Evolutionary conservation across 2,797 vertebrate species (phyloP), one percentile per base, ranked within the genome.

Genomic region (Bovichtus variegatus): DNA sequence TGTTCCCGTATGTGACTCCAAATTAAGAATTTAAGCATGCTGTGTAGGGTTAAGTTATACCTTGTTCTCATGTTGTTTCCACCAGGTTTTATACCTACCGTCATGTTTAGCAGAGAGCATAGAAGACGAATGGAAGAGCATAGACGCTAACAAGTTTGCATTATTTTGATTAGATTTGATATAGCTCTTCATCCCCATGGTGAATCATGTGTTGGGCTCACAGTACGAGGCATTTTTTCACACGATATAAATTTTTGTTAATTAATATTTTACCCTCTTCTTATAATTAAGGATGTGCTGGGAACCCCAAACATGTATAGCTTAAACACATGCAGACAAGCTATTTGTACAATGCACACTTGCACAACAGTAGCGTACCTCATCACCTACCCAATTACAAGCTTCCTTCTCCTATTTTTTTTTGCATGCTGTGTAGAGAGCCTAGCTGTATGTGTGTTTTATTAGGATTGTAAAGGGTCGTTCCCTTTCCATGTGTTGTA

Each of bases 381-480:
- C 57, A 27, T 81, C 75, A 80, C 74, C 79, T 73, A 49, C 67
- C 70, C 57, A 82, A 62, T 89, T 86, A 88, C 78, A 65, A 71
- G 49, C 69, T 59, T 62, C 65, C 77, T 61, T 80, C 81, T 74
- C 18, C 43, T 74, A 57, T n/a, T n/a, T 81, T 75, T 83, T 80
- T n/a, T 67, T 12, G 12, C 85, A 68, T 36, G 69, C 78, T 86
- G 76, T 44, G 72, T 74, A 53, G 62, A 71, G 58, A 76, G 67
- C 59, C 25, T 41, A 51, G 62, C 62, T 76, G 63, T 29, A 1
- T 72, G 69, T 66, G 31, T 13, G 49, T 68, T 27, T 36, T 27
- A 65, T 64, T 66, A 58, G 57, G 73, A 67, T 55, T n/a, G 75
- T 77, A 66, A 74, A 71, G 64, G 55, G 64, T 89, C 11, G 18